These are phyloP conservation scores for Orthosia incerta DNA, from an alignment of 2,888 invertebrate genomes.

Conservation along the genomic window DNA sequence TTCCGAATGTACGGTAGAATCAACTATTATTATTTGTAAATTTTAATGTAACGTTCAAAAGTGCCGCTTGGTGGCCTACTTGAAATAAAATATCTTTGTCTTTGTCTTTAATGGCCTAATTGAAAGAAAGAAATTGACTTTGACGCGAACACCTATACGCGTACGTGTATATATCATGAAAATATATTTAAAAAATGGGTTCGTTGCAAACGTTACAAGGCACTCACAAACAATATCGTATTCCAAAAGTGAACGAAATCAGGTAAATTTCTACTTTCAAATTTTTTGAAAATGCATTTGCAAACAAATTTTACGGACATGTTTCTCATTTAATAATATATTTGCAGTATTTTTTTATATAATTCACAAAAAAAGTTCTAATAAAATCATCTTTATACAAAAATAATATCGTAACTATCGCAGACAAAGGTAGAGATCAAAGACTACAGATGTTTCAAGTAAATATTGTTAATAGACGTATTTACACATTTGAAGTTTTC, in stretches of 20 bases:
- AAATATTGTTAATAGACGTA: constrained; percentile 6
- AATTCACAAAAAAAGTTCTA: neutral
- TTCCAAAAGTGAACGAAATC: neutral
- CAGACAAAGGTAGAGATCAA: constrained; percentile 22
- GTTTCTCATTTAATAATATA: constrained; percentile 6
- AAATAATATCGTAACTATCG: neutral
- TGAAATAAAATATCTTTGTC: no score
- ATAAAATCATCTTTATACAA: neutral
- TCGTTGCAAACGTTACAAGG: constrained; percentile 19
- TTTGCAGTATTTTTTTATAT: neutral
- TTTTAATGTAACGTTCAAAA: no score
- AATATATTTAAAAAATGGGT: neutral
- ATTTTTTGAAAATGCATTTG: neutral
- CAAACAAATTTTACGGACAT: neutral
- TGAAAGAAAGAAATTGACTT: no score
- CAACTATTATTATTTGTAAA: no score
- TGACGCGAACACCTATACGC: constrained; percentile 28
- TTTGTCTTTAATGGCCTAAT: no score
- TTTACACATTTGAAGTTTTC: constrained; percentile 31
- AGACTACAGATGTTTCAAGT: constrained; percentile 24
- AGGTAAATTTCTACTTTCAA: neutral
- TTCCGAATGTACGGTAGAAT: no score
- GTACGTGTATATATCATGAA: constrained; percentile 8
- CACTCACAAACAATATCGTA: constrained; percentile 15
- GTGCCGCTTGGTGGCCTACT: no score